Evolutionary conservation across 2,888 invertebrate species (phyloP), one percentile per base, ranked within the genome.

Genomic region (Clusia tigrina): DNA sequence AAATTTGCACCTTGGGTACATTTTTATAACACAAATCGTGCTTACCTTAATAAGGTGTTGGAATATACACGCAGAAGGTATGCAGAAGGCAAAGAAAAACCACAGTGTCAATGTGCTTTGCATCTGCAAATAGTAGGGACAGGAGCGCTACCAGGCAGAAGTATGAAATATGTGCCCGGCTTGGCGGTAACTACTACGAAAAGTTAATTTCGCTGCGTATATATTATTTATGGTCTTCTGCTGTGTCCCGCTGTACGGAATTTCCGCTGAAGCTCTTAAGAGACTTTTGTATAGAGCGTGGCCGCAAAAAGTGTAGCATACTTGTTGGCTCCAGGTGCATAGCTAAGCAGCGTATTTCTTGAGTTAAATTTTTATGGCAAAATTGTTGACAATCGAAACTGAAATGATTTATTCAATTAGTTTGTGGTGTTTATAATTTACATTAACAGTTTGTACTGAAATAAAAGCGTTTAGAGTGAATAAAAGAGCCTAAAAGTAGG

Each of bases 181-280:
- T 15, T 6, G 48, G 20, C 22, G 22, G 3, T 2, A 48, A 15
- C 20, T 20, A 10, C 42, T 17, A 15, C 74, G 73, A 73, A 74
- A 74, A 73, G 74, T 74, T 74, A 72, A 74, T 74, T 74, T 74
- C 67, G 67, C 68, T 69, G 69, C 73, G 70, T 74, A 69, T 74
- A 74, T 73, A 74, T 74, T 74, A 74, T 74, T 74, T 73, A 74
- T 74, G n/a, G n/a, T n/a, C n/a, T n/a, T n/a, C n/a, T n/a, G n/a
- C n/a, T n/a, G 74, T 73, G 71, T 74, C 23, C 20, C 12, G 32
- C 37, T 54, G 15, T 6, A 42, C 42, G n/a, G 6, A n/a, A 20
- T 48, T 3, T 48, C 32, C 32, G 32, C 12, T 32, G 12, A 32
- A 32, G 32, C 32, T 32, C 12, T 32, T 32, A 32, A 32, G 32